Evolutionary conservation across 2,888 invertebrate genomes (phyloP).

Genomic region (Proisotoma minuta): DNA sequence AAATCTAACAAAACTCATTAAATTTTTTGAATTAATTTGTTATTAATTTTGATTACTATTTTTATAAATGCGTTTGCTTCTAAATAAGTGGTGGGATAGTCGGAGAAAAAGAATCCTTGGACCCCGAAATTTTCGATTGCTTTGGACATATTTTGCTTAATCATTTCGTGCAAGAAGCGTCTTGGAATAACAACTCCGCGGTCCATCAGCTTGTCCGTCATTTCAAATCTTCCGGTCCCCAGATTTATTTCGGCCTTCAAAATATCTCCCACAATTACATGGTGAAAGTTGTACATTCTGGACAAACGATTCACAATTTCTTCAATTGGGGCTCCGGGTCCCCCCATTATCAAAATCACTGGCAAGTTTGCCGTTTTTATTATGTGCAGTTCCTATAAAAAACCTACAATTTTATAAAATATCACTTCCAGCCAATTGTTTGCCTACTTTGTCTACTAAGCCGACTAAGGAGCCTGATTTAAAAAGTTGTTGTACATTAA

Average conservation of each 20-base stretch:
- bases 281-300: slow-evolving; percentile 16
- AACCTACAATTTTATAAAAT: background rate
- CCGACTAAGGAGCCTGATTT: too few relatives aligned
- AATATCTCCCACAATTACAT: slow-evolving; percentile 18
- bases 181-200: slow-evolving; percentile 24
- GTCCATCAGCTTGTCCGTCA: slow-evolving; percentile 18
- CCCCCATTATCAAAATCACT: slow-evolving; percentile 17
- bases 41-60: background rate
- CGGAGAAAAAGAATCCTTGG: slow-evolving; percentile 22
- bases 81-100: slow-evolving; percentile 17
- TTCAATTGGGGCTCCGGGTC: slow-evolving; percentile 19
- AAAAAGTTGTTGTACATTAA: too few relatives aligned
- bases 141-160: slow-evolving; percentile 22
- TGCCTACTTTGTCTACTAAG: too few relatives aligned
- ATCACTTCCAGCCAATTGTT: too few relatives aligned
- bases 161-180: slow-evolving; percentile 20
- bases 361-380: slow-evolving; percentile 17
- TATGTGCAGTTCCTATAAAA: slow-evolving; percentile 11
- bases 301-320: slow-evolving; percentile 14
- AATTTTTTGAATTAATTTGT: background rate
- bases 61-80: slow-evolving; percentile 13
- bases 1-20: background rate
- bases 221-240: slow-evolving; percentile 14
- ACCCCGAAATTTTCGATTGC: slow-evolving; percentile 3
- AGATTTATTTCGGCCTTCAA: slow-evolving; percentile 18